Base-by-base conservation (phyloP, 2,797 vertebrate genomes). In the Sebastes cheni region DNA sequence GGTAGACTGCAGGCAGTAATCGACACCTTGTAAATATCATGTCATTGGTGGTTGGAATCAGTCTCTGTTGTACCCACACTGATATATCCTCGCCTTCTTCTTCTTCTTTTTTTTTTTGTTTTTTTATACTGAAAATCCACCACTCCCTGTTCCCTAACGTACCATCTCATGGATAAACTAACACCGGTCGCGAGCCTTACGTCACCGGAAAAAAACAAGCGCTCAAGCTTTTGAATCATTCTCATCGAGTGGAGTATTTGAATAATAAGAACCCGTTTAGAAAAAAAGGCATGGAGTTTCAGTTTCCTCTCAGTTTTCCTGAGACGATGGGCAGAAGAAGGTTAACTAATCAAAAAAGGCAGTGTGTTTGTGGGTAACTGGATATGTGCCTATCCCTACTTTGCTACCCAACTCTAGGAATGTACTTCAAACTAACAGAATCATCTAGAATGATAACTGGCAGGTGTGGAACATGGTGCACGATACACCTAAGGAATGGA, bases 221-320 rank as follows among this genome's bases (percentile, higher is more conserved):
- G 46, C 36, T 84, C 80, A 61, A 79, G 69, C 72, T 77, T 80
- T 83, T 59, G 25, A 79, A 86, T 88, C 77, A 64, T 83, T 86
- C 81, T 89, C 74, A 20, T 81, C 60, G 14, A 79, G 81, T 72
- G 78, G 79, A 87, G 27, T 61, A 50, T 84, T 75, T 69, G 84
- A 91, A 88, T 82, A 87, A 92, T 68, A 87, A 90, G 72, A 87
- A 94, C 92, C 92, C 91, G 88, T 93, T 94, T 90, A 85, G 89
- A 92, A 92, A 93, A 88, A 94, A 94, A 93, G 93, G 92, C 92
- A 93, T 95, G 93, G 88, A 85, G 88, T 83, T 94, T 92, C 89
- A 77, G 78, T 91, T 94, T 92, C 91, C 87, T 93, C 94, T 94
- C 93, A 95, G 92, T 85, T 90, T 93, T 93, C 93, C 93, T 94